Base-by-base conservation (phyloP, 2,113 vertebrate species). In the Siphamia tubifer region DNA sequence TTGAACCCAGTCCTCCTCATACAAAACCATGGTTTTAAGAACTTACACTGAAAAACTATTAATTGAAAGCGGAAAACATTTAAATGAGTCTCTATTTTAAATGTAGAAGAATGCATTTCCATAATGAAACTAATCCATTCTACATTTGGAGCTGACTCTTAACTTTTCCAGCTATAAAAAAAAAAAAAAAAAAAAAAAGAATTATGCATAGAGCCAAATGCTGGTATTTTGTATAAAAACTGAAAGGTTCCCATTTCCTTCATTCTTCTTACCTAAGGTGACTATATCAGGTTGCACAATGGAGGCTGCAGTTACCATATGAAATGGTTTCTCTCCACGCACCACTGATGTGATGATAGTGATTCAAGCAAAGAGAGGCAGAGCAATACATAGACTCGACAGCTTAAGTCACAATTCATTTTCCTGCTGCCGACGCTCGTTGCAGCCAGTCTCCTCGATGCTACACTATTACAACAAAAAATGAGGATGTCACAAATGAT, bases 371-470 rank as follows among this genome's bases (percentile, higher is more conserved):
- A 65, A 74, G 60, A 9, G 4, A 61, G 65, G 40, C 20, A 54
- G 62, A 72, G 67, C 53, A 65, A 49, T 53, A 42, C 64, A 8
- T 28, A 20, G 44, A 77, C 49, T 16, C 67, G 52, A 83, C 63
- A 79, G 74, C 69, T 42, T 7, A 1, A 64, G 69, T 78, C 79
- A 76, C 72, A 53, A 51, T 73, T 83, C 68, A 74, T 86, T 83
- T 74, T 36, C 8, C 48, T n/a, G 31, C 30, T 16, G 64, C 75
- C 42, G 34, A 65, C 40, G 9, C 52, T 75, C 36, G 56, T 72
- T 12, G 8, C 58, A 55, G 67, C 71, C 67, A 30, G 31, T 74
- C 51, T 51, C 47, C 44, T 75, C 54, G 8, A 19, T 45, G 42
- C 53, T 68, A 25, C 47, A 53, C 38, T 34, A 53, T 31, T 43